Base-by-base conservation (phyloP, 1,140 invertebrate species). In the Neocloeon triangulifer region DNA sequence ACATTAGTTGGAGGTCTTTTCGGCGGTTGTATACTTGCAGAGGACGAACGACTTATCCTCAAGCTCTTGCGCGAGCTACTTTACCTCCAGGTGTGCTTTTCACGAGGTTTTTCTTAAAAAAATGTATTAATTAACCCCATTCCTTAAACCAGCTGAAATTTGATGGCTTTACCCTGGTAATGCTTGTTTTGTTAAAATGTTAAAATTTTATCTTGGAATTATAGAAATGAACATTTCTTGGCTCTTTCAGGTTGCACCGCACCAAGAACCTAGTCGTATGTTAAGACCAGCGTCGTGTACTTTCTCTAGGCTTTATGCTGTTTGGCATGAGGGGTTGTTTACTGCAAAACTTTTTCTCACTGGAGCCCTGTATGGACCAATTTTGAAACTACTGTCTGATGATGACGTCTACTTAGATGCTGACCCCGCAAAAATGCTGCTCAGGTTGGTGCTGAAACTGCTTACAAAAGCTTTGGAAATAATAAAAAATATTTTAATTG, bases 341-440 rank as follows among this genome's bases (percentile, higher is more conserved):
- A 78, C 84, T 5, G 78, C 85, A 1, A 79, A 89, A 43, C 64
- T 94, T 26, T 97, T 96, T 55, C 62, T 97, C 3, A 85, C 84
- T 0, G 77, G 85, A n/a, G 80, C 88, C 3, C 59, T 98, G 4
- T 77, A 91, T 48, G 71, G 72, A 10, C 86, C 92, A 1, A 78
- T 96, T 23, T 78, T 94, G 66, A 67, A 77, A 26, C 59, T 96
- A n/a, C 58, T 97, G 3, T 82, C 81, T 55, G 82, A 89, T 42
- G 82, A 89, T 47, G 86, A 95, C 48, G 72, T 75, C 47, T 88
- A 84, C 53, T 61, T 92, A 25, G 88, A 95, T 48, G 73, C 91
- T 19, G 88, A 96, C 55, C 79, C 85, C 0, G 71, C 80, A 36
- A 92, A 89, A 55, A 71, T 76, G 22, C 50, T 71, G 9, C 58